Percentiles rank a stretch among this genome's conserved stretches.
Evolutionary conservation across 2,113 vertebrate species (phyloP).

Genomic region (Lampris incognitus): DNA sequence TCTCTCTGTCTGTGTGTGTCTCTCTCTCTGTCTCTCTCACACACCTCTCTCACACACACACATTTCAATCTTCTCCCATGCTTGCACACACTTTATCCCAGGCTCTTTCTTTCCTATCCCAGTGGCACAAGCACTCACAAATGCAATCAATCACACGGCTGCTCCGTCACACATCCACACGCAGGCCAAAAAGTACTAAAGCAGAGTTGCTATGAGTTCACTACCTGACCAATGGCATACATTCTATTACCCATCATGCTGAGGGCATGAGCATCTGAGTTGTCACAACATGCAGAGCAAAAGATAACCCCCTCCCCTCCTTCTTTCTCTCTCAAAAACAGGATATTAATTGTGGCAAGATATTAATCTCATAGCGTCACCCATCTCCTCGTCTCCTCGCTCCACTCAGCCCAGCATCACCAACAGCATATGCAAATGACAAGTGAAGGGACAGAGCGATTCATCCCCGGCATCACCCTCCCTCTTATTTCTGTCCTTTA

Average conservation of each 20-base stretch:
- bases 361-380: constrained; percentile 79
- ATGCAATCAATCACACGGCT: constrained; percentile 70
- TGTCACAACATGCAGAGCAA: constrained; percentile 10
- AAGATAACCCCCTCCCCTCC: constrained; percentile 15
- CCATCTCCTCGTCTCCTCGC: constrained; percentile 67
- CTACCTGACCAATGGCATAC: constrained; percentile 48
- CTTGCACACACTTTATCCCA: constrained; percentile 20
- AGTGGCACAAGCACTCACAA: constrained; percentile 69
- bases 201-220: constrained; percentile 52
- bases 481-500: constrained; percentile 16
- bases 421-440: constrained; percentile 67
- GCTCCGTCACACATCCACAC: constrained; percentile 24
- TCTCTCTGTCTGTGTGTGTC: too few relatives aligned
- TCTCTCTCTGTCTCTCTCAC: not conserved
- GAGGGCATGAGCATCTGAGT: constrained; percentile 3
- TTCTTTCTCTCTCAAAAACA: constrained; percentile 51
- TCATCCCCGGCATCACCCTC: constrained; percentile 33
- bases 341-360: constrained; percentile 80
- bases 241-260: constrained; percentile 42
- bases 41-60: constrained; percentile 10
- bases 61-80: constrained; percentile 54
- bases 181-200: constrained; percentile 35
- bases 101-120: constrained; percentile 47
- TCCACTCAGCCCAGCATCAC: constrained; percentile 65
- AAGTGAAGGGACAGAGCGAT: constrained; percentile 58